These are phyloP conservation scores for Drosophila kanapiae DNA, from an alignment of 1,140 invertebrate species.

Conservation along the genomic window DNA sequence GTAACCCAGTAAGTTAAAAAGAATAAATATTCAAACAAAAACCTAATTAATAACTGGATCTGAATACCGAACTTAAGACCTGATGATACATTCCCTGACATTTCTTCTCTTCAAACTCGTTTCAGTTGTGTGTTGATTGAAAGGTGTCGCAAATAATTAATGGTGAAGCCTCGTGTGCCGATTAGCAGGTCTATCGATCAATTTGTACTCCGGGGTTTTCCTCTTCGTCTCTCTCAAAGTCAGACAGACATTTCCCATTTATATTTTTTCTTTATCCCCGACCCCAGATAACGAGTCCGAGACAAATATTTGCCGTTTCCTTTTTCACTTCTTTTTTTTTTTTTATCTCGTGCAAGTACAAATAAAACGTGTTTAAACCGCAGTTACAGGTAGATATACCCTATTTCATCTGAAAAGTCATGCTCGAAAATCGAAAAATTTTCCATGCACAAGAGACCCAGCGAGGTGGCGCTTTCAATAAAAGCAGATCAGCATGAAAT, in stretches of 20 bases:
- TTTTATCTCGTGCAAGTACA: conserved; percentile 50
- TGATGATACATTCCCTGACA: not conserved
- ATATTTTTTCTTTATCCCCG: conserved; percentile 10
- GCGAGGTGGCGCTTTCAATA: conserved; percentile 16
- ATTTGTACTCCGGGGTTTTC: conserved; percentile 12
- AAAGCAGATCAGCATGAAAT: conserved; percentile 9
- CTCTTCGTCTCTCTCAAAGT: not conserved
- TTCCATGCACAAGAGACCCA: conserved; percentile 22
- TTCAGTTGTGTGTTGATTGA: conserved; percentile 20
- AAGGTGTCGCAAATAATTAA: conserved; percentile 24
- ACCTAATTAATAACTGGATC: not conserved
- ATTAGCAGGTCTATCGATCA: conserved; percentile 35
- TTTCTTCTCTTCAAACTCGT: not conserved
- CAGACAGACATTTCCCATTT: conserved; percentile 21
- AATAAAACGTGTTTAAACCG: conserved; percentile 59
- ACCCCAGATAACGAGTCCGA: conserved; percentile 28
- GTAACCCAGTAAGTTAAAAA: too few relatives aligned
- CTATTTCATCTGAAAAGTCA: conserved; percentile 35
- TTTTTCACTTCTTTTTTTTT: conserved; percentile 12
- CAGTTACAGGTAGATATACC: conserved; percentile 48
- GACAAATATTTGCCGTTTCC: conserved; percentile 45
- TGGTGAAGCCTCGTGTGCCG: conserved; percentile 17
- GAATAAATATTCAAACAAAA: not conserved
- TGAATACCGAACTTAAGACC: not conserved
- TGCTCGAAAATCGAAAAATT: conserved; percentile 31